A percentile compares a stretch with the other conserved stretches of the same genome.
Conservation (phyloP, 2,888 invertebrate species). For the Candidula unifasciata region DNA sequence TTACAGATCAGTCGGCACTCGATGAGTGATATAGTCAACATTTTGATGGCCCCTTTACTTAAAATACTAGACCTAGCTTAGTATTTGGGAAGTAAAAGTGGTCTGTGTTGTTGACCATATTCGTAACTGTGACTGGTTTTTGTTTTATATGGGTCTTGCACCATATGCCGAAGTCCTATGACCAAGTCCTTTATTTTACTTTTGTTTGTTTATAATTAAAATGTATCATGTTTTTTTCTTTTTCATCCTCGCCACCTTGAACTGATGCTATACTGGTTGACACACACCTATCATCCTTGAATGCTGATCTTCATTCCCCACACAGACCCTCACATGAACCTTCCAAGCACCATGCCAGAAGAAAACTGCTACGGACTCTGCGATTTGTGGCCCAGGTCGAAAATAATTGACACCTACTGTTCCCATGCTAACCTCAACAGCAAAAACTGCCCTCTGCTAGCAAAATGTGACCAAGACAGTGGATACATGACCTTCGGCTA, state of each 20-base stretch:
- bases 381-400: slow-evolving; percentile 30
- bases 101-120: too few relatives aligned
- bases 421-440: neutral
- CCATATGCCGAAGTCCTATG: too few relatives aligned
- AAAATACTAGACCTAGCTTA: too few relatives aligned
- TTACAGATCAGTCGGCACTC: too few relatives aligned
- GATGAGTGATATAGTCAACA: too few relatives aligned
- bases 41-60: too few relatives aligned
- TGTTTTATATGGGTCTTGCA: too few relatives aligned
- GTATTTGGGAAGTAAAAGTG: too few relatives aligned
- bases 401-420: slow-evolving; percentile 42
- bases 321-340: slow-evolving; percentile 43
- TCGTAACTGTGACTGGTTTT: too few relatives aligned
- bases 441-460: slow-evolving; percentile 36
- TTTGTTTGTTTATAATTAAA: too few relatives aligned
- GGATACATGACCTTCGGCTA: neutral
- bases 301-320: neutral
- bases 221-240: neutral
- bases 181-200: too few relatives aligned
- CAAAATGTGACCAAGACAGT: neutral
- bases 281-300: neutral
- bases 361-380: slow-evolving; percentile 48
- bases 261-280: neutral
- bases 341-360: slow-evolving; percentile 28
- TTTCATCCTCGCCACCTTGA: neutral